Conservation (phyloP, 2,113 vertebrate species). For the Oncorhynchus kisutch region DNA sequence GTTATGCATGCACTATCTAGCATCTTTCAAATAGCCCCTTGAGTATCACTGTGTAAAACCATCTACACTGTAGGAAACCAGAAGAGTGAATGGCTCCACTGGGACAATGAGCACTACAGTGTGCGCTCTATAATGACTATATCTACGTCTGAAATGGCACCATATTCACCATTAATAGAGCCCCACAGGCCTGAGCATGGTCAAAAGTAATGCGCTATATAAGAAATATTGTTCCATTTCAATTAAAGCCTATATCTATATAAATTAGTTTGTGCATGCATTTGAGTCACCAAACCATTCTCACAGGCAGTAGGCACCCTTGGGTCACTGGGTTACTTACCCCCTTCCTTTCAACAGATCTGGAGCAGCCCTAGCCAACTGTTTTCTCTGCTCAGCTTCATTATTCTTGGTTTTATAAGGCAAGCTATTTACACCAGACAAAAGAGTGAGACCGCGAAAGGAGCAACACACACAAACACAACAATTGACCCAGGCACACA, state of each 20-base stretch:
- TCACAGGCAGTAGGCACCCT: constrained; percentile 34
- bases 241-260: constrained; percentile 8
- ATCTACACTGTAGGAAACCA: constrained; percentile 15
- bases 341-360: constrained; percentile 94
- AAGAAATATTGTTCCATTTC: too few relatives aligned
- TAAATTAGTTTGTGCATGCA: constrained; percentile 54
- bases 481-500: constrained; percentile 18
- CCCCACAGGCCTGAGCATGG: too few relatives aligned
- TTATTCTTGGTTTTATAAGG: constrained; percentile 81
- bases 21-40: constrained; percentile 28
- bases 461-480: constrained; percentile 22
- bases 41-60: constrained; percentile 29
- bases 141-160: too few relatives aligned
- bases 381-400: constrained; percentile 86
- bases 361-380: constrained; percentile 84
- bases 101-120: constrained; percentile 27
- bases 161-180: too few relatives aligned
- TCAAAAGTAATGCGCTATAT: too few relatives aligned
- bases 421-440: constrained; percentile 84
- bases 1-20: constrained; percentile 40
- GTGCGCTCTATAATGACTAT: constrained; percentile 24
- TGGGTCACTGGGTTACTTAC: constrained; percentile 79
- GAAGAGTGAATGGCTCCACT: constrained; percentile 30
- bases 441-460: constrained; percentile 54
- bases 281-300: constrained; percentile 21